Evolutionary conservation across 2,797 vertebrate genomes (phyloP).

Genomic region (Botia kubotai): DNA sequence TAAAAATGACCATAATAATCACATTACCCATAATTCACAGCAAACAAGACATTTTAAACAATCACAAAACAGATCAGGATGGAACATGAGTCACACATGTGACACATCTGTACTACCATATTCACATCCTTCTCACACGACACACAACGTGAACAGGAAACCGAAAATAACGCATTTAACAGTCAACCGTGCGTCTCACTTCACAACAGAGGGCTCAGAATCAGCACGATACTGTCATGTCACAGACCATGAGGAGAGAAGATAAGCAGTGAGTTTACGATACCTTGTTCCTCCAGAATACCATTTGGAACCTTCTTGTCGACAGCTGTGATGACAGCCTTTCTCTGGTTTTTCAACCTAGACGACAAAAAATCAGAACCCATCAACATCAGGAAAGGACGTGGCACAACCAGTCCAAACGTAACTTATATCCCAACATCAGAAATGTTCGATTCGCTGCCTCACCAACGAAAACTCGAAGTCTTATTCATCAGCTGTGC

Average conservation of each 20-base stretch:
- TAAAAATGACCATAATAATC: not conserved
- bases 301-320: slow-evolving; percentile 98
- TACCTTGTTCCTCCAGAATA: slow-evolving; percentile 97
- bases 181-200: slow-evolving; percentile 1
- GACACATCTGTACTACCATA: not conserved
- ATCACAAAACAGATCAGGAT: not conserved
- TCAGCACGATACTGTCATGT: not conserved
- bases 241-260: not conserved
- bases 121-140: not conserved
- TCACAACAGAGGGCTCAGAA: not conserved
- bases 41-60: too few relatives aligned
- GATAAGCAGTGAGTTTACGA: not conserved
- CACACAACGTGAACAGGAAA: slow-evolving; percentile 19
- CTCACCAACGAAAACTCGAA: slow-evolving; percentile 81
- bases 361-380: slow-evolving; percentile 27
- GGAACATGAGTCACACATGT: not conserved
- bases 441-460: too few relatives aligned
- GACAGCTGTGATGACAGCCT: slow-evolving; percentile 86
- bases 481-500: slow-evolving; percentile 78
- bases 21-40: not conserved
- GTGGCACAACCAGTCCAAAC: too few relatives aligned
- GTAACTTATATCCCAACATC: too few relatives aligned
- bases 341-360: slow-evolving; percentile 92
- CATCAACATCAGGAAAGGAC: too few relatives aligned
- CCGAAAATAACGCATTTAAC: not conserved